Percentiles rank a stretch among this genome's conserved stretches.
Conservation (phyloP, 1,140 invertebrate species). For the Eurosta solidaginis region DNA sequence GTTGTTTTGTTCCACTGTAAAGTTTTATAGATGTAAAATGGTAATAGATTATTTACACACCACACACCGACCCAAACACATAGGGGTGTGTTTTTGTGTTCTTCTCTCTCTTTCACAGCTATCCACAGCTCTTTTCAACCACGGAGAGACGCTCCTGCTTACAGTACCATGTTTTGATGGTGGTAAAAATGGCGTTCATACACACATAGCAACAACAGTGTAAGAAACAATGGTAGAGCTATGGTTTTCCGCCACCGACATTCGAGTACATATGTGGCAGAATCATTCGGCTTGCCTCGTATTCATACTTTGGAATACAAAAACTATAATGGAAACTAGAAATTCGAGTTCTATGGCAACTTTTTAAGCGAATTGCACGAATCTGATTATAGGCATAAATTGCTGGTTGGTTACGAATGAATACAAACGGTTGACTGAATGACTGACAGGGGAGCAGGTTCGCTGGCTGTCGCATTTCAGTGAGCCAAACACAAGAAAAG, state of each 20-base stretch:
- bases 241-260: background rate
- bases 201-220: background rate
- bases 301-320: too few relatives aligned
- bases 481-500: slow-evolving; percentile 56
- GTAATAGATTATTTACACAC: slow-evolving; percentile 1
- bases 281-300: too few relatives aligned
- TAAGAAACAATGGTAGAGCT: background rate
- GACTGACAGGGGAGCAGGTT: slow-evolving; percentile 42
- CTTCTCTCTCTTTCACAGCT: background rate
- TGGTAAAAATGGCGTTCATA: slow-evolving; percentile 16
- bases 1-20: background rate
- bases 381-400: background rate
- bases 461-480: slow-evolving; percentile 45
- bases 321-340: background rate
- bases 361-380: background rate
- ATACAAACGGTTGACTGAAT: background rate
- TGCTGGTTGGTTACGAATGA: background rate
- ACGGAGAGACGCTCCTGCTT: background rate
- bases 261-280: slow-evolving; percentile 1
- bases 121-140: background rate
- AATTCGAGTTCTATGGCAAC: slow-evolving; percentile 13
- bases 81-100: slow-evolving; percentile 1
- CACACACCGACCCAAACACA: background rate
- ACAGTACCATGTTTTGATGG: background rate
- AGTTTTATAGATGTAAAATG: too few relatives aligned